These are phyloP conservation scores for Petrophora chlorosata DNA, from an alignment of 2,888 invertebrate species.

Conservation along the genomic window DNA sequence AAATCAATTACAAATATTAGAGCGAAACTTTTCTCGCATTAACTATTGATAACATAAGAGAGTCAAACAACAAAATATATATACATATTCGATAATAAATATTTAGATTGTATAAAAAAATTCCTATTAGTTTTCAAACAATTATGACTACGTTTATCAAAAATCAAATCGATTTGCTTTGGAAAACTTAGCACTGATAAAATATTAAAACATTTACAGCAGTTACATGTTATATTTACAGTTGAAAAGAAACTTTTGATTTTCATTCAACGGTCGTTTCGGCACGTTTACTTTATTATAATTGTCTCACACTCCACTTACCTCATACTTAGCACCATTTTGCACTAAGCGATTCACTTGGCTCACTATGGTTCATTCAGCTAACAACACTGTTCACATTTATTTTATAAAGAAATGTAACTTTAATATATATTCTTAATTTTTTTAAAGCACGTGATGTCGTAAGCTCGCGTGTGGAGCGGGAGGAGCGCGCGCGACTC, in stretches of 20 bases:
- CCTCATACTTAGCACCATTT: conserved; percentile 75
- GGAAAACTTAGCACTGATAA: conserved; percentile 1
- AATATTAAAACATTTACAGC: not conserved
- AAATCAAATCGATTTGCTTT: conserved; percentile 7
- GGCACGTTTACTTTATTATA: conserved; percentile 26
- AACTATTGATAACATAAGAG: too few species aligned
- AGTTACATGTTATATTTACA: too few species aligned
- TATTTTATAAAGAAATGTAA: conserved; percentile 5
- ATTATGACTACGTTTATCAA: too few species aligned
- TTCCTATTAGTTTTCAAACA: too few species aligned
- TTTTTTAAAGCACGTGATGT: conserved; percentile 3
- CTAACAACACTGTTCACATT: conserved; percentile 39
- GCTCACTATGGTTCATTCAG: conserved; percentile 47
- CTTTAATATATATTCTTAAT: conserved; percentile 1
- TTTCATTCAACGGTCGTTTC: conserved; percentile 35
- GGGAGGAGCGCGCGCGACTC: conserved; percentile 37
- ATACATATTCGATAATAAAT: too few species aligned
- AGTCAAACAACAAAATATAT: too few species aligned
- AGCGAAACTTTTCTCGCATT: too few species aligned
- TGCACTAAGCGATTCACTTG: conserved; percentile 50
- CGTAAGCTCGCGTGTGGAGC: conserved; percentile 24
- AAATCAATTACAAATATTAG: too few species aligned
- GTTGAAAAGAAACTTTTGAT: conserved; percentile 4
- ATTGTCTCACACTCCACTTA: conserved; percentile 59
- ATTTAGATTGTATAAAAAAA: too few species aligned